Conservation (phyloP, 2,888 invertebrate genomes). For the Cantharis rufa region DNA sequence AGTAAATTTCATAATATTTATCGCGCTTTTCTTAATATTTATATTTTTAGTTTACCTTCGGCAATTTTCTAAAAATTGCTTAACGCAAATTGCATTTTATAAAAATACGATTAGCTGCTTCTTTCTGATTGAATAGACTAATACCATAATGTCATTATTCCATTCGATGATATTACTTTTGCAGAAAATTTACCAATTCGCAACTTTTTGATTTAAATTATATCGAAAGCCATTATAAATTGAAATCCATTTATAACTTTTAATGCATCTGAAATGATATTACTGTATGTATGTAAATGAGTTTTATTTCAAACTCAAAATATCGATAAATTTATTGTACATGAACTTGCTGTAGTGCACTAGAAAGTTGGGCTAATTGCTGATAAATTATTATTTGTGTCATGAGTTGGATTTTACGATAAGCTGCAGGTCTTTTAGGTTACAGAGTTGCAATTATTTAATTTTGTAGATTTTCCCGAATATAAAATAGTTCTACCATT, state of each 20-base stretch:
- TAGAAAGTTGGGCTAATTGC: no score
- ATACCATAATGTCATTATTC: neutral
- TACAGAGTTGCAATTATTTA: no score
- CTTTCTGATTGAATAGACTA: neutral
- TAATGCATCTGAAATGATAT: neutral
- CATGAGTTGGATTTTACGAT: no score
- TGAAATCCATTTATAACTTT: neutral
- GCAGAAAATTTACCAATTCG: neutral
- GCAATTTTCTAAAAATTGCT: neutral
- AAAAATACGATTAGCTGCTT: neutral
- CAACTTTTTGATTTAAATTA: neutral
- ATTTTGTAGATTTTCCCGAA: no score
- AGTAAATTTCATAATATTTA: neutral
- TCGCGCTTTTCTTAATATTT: neutral
- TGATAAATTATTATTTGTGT: no score
- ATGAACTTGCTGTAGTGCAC: no score
- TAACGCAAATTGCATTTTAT: neutral
- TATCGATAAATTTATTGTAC: no score
- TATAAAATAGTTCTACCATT: no score
- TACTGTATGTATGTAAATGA: neutral
- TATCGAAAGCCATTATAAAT: neutral
- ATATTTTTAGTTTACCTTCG: neutral
- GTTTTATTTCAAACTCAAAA: neutral
- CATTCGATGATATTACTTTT: neutral
- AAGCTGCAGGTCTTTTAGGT: no score